Evolutionary conservation across 2,888 invertebrate species (phyloP), one percentile per base, ranked within the genome.

Genomic region (Diarsia brunnea): DNA sequence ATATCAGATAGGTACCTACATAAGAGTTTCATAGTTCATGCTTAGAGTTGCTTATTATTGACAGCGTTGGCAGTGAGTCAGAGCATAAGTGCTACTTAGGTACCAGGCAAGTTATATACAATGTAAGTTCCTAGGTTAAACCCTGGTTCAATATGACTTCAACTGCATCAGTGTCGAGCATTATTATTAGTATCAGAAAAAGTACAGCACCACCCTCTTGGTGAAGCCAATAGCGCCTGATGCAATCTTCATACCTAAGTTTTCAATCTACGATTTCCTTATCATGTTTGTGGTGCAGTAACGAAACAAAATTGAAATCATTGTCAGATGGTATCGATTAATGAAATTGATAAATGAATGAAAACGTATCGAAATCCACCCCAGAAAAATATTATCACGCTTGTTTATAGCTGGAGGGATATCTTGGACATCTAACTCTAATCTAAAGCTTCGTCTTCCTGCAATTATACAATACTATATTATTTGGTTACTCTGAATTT

Each of bases 141-240:
- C 38, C 5, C 3, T 38, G 38, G 7, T 55, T 55, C 7, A 55
- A 24, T 55, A 58, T 27, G 58, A 16, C 8, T 19, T 27, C 10
- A 19, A 16, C 8, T 19, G 58, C 10, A 19, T 24, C 4, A 16
- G 16, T 19, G 4, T 10, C 27, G 19, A 58, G 4, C 0, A 8
- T 0, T 38, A 4, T 27, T 58, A 27, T 58, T 5, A 55, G 16
- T 24, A 55, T 2, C 27, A 58, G 2, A 27, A 58, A 58, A 58
- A 12, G 27, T 27, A 27, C 31, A 43, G 43, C 14, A 63, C 16
- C 16, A 16, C n/a, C 4, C 24, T 11, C 5, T 21, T 58, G 8
- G 7, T 27, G 3, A 69, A 24, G 8, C 3, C 3, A 49, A 64
- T n/a, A 16, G 45, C 60, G 60, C 77, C 69, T 76, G 31, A 24